Evolutionary conservation across 2,797 vertebrate species (phyloP).

Genomic region (Cuculus canorus): DNA sequence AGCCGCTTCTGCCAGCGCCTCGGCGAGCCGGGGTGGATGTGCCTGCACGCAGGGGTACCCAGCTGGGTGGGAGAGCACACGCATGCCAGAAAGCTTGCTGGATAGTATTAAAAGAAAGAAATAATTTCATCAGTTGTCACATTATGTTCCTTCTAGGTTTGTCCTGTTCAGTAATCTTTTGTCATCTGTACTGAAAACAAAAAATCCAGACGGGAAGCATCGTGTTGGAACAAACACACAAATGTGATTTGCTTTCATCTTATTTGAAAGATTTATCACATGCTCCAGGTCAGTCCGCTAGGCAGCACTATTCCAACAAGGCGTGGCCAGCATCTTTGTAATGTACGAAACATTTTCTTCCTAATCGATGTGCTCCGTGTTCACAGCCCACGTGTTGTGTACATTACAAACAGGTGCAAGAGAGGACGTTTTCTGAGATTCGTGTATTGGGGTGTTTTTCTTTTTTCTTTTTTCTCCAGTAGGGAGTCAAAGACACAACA

Average conservation of each 20-base stretch:
- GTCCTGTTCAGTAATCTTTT: neutral
- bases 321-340: constrained; percentile 1
- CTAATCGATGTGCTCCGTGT: neutral
- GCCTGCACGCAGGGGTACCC: neutral
- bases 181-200: neutral
- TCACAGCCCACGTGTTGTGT: neutral
- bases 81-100: neutral
- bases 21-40: fast-evolving
- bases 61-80: neutral
- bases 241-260: neutral
- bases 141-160: neutral
- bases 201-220: neutral
- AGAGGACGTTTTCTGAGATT: neutral
- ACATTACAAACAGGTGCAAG: neutral
- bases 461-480: neutral
- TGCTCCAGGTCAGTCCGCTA: neutral
- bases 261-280: neutral
- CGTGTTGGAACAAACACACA: neutral
- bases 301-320: neutral
- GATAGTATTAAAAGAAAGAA: neutral
- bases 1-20: neutral
- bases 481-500: neutral
- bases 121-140: neutral
- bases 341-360: neutral
- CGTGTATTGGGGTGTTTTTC: fast-evolving